Evolutionary conservation across 1,140 invertebrate species (phyloP).

Genomic region (Drosophila ogumai): DNA sequence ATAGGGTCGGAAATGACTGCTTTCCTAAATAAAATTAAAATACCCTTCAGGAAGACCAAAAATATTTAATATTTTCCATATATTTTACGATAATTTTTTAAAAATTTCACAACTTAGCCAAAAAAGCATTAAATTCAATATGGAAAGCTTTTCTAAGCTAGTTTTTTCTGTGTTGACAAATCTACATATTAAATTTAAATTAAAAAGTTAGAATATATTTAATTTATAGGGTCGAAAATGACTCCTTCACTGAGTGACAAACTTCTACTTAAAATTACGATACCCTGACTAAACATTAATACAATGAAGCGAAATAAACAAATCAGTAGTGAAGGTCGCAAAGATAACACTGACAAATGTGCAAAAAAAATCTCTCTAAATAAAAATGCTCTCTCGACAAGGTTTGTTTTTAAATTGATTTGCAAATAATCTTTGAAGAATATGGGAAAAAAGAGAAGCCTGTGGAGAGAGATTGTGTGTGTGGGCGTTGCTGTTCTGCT

Average conservation of each 20-base stretch:
- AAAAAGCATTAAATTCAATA: background rate
- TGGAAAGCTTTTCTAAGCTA: background rate
- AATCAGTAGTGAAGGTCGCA: constrained; percentile 41
- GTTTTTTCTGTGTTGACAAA: background rate
- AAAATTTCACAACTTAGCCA: no score
- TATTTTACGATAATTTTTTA: background rate
- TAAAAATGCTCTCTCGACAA: background rate
- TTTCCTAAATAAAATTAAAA: no score
- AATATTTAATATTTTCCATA: no score
- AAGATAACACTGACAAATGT: constrained; percentile 34
- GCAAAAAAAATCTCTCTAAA: constrained; percentile 11
- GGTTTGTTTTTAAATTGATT: constrained; percentile 7
- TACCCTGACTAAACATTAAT: background rate
- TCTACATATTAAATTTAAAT: background rate
- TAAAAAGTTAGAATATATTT: background rate
- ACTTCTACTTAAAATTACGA: background rate
- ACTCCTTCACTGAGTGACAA: background rate
- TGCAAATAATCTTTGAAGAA: background rate
- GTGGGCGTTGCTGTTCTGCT: constrained; percentile 21
- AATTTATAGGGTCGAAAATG: background rate
- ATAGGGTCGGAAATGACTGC: no score
- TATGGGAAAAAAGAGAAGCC: background rate
- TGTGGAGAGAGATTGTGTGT: constrained; percentile 2
- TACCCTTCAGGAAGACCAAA: no score
- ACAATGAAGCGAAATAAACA: constrained; percentile 22